phyloP scores from a whole-genome alignment of 2,888 invertebrate species.

The Drosophila colorata region DNA sequence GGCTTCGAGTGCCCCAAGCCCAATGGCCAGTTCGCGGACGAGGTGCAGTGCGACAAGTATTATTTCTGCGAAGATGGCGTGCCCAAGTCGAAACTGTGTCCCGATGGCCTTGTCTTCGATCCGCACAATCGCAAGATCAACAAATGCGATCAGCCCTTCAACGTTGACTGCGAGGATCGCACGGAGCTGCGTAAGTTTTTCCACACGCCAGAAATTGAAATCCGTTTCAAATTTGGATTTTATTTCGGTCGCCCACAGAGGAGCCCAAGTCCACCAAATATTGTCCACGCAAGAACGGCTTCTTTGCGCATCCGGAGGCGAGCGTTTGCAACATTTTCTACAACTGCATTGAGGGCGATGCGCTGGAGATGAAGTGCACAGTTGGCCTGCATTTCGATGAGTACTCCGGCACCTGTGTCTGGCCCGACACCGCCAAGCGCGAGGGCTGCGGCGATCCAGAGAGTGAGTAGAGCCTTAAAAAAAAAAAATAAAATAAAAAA shows the following conservation, averaged over 20 bases:
- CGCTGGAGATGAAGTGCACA: slow-evolving; percentile 93
- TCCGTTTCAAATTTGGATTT: neutral
- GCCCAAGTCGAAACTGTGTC: slow-evolving; percentile 91
- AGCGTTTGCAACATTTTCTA: slow-evolving; percentile 93
- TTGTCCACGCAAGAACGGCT: slow-evolving; percentile 94
- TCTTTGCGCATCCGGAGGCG: slow-evolving; percentile 95
- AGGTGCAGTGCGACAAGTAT: slow-evolving; percentile 94
- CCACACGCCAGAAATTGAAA: no score
- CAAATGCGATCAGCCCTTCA: slow-evolving; percentile 97
- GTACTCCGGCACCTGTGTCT: slow-evolving; percentile 94
- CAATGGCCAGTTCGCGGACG: slow-evolving; percentile 93
- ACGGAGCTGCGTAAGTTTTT: slow-evolving; percentile 93
- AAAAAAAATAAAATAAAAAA: neutral
- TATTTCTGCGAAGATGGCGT: slow-evolving; percentile 91
- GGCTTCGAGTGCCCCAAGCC: slow-evolving; percentile 92
- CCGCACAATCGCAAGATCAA: slow-evolving; percentile 93
- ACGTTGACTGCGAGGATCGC: slow-evolving; percentile 95
- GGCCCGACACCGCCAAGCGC: slow-evolving; percentile 93
- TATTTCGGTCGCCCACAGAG: slow-evolving; percentile 86
- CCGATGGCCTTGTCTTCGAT: slow-evolving; percentile 96
- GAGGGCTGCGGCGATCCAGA: slow-evolving; percentile 88
- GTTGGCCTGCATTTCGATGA: slow-evolving; percentile 95
- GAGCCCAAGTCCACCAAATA: slow-evolving; percentile 89
- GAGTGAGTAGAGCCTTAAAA: slow-evolving; percentile 85
- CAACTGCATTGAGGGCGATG: slow-evolving; percentile 95